Evolutionary conservation across 2,113 vertebrate genomes (phyloP), one percentile per base, ranked within the genome.

Genomic region (Plotosus lineatus): DNA sequence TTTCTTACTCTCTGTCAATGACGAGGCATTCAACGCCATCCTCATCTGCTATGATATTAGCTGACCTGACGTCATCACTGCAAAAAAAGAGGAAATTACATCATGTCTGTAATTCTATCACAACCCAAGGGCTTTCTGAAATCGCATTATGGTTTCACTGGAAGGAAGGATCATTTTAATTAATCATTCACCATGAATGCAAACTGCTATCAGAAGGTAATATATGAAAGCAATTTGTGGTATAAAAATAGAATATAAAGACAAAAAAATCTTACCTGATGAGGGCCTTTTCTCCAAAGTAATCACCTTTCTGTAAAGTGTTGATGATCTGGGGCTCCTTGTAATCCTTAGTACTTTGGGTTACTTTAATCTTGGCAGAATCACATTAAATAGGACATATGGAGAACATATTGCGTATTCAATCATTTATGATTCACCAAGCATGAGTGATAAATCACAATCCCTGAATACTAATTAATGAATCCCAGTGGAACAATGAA

Each of bases 211-310:
- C 38, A 58, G 56, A 40, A 61, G 58, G 26, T 66, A 38, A 55
- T 65, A n/a, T 56, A n/a, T 21, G 55, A 40, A 55, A 36, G 33
- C 63, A 68, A 56, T 33, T 40, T 55, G 26, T 42, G 68, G 40
- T 15, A 19, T 44, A 78, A 56, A 21, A 33, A 33, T 56, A 31
- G 26, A 33, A 33, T 56, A 31, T 68, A 33, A 60, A 38, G 58
- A 58, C 23, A 44, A 26, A 44, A 26, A 42, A 40, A 23, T 0
- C 36, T 82, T 68, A 93, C 93, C 93, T 94, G 78, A 94, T 90
- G 0, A 94, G 92, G 0, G 93, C 93, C 72, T 94, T 94, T 77
- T 94, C 93, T 73, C 93, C 93, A 42, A 94, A 94, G 89, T 93
- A 94, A 65, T 94, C 92, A 33, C 93, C 93, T 69, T 88, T 93